Evolutionary conservation across 1,140 invertebrate genomes (phyloP), one percentile per base, ranked within the genome.

Genomic region (Bombus waltoni): DNA sequence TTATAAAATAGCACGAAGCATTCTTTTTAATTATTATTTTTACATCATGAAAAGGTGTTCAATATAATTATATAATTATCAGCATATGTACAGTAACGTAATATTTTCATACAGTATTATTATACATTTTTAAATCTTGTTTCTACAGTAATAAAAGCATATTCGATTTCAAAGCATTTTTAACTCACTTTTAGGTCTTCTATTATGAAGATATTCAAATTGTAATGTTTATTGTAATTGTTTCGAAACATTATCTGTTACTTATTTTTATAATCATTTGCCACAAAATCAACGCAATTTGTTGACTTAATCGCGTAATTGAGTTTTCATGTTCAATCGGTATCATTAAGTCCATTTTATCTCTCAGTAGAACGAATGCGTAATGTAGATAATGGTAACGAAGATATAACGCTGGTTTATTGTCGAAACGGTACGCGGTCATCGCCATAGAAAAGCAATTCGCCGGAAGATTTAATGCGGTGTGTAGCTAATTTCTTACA

Each of bases 401-500:
- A 28, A 68, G 22, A 83, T 53, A 65, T 70, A 66, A 57, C 22
- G 11, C 22, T 35, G 35, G 25, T 68, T 66, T 47, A 76, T 65
- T 13, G 81, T 44, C 28, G 38, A 25, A 32, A 71, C 38, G 35
- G 40, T 42, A n/a, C 42, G n/a, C 40, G 22, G 62, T 28, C 57
- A 66, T 65, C 40, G 62, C 62, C 42, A 47, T 38, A 22, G 47
- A 38, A 42, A 42, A 73, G 68, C 68, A 40, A 70, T 84, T 80
- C 42, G 11, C 57, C 42, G 53, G 32, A 62, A 71, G 66, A 80
- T 80, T 84, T 79, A 84, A 84, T 40, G 53, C 42, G 42, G 22
- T 80, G 47, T 85, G 83, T 80, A 72, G 68, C 68, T 85, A 80
- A 80, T 80, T 80, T 80, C 83, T 79, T 71, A 42, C 42, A 71